These are phyloP conservation scores for Helostoma temminkii DNA, from an alignment of 2,797 vertebrate species.

Conservation along the genomic window DNA sequence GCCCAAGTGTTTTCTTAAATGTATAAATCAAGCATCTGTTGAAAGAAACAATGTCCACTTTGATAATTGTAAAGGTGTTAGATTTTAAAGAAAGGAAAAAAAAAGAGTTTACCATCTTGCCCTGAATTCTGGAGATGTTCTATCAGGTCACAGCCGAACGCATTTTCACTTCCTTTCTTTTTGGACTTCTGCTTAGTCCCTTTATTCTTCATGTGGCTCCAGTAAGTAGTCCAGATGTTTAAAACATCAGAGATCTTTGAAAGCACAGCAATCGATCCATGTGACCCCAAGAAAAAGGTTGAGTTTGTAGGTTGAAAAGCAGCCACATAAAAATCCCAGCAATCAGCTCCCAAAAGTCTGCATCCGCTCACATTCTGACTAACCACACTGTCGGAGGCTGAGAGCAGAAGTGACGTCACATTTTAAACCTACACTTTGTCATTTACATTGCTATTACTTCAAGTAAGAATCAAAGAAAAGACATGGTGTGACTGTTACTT, in stretches of 20 bases:
- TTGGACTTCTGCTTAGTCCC: constrained; percentile 95
- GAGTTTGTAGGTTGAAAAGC: constrained; percentile 53
- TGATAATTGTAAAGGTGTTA: constrained; percentile 1
- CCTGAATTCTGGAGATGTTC: constrained; percentile 95
- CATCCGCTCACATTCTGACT: constrained; percentile 82
- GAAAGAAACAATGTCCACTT: constrained; percentile 1
- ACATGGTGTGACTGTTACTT: constrained; percentile 5
- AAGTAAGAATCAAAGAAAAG: constrained; percentile 44
- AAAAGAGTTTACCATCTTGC: constrained; percentile 91
- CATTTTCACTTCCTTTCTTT: constrained; percentile 93
- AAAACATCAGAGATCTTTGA: constrained; percentile 68
- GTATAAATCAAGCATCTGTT: not conserved
- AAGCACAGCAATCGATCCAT: constrained; percentile 71
- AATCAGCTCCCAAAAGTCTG: constrained; percentile 73
- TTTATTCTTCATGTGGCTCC: constrained; percentile 99
- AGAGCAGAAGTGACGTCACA: constrained; percentile 82
- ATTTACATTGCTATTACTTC: constrained; percentile 43
- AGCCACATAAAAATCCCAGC: constrained; percentile 67
- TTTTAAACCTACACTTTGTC: constrained; percentile 57
- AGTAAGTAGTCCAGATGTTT: constrained; percentile 76
- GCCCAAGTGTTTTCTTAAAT: not conserved
- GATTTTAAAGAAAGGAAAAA: constrained; percentile 28
- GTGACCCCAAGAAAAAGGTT: constrained; percentile 60
- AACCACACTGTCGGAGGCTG: constrained; percentile 73
- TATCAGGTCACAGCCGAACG: constrained; percentile 96